These are phyloP conservation scores for Parauchenoglanis ngamensis DNA, from an alignment of 2,797 vertebrate species.

Conservation along the genomic window DNA sequence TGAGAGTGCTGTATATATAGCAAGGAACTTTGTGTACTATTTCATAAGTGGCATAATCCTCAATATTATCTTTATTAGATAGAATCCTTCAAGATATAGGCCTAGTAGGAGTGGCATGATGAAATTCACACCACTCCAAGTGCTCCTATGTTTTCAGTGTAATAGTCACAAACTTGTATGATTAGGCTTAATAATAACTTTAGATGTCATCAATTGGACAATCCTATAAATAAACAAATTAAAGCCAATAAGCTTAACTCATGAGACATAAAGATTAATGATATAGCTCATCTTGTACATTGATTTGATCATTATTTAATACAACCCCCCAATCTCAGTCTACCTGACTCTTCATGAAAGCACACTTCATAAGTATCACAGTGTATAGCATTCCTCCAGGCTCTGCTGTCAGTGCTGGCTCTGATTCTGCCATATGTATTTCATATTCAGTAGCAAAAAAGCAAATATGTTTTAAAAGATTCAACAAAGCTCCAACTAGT, in stretches of 20 bases:
- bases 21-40: background rate
- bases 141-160: background rate
- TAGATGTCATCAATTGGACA: slow-evolving; percentile 21
- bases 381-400: background rate
- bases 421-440: background rate
- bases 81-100: background rate
- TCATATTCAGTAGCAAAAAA: background rate
- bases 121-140: background rate
- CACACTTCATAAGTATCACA: slow-evolving; percentile 38
- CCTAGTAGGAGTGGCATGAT: background rate
- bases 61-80: background rate
- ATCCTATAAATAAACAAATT: slow-evolving; percentile 28
- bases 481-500: background rate
- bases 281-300: slow-evolving; percentile 52
- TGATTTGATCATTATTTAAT: slow-evolving; percentile 69
- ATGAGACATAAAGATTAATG: background rate
- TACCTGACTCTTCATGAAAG: slow-evolving; percentile 19
- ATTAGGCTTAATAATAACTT: background rate
- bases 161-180: background rate
- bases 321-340: slow-evolving; percentile 53
- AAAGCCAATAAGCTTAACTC: background rate
- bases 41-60: background rate
- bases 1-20: background rate
- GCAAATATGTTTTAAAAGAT: background rate
- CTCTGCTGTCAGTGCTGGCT: background rate